Conservation (phyloP, 2,113 vertebrate genomes). For the Siphamia tubifer region DNA sequence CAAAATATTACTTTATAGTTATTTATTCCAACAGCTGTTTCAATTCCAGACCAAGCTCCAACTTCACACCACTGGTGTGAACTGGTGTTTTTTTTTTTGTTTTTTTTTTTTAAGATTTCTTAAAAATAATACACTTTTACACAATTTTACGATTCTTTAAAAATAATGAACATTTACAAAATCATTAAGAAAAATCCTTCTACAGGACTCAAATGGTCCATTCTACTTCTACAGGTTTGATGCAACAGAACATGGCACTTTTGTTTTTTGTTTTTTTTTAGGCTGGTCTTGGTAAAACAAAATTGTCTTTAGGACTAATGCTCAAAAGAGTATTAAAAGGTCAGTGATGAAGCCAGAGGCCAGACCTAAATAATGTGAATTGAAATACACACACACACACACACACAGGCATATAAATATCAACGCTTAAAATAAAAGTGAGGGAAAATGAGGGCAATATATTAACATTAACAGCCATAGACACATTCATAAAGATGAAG, state of each 20-base stretch:
- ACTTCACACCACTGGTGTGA: no score
- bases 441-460: background rate
- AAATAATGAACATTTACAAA: no score
- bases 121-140: no score
- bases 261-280: background rate
- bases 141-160: background rate
- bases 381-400: background rate
- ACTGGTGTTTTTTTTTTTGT: no score
- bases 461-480: background rate
- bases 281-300: background rate
- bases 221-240: no score
- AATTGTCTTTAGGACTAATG: background rate
- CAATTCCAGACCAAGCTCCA: no score
- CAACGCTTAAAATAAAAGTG: background rate
- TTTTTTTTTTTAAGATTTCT: background rate
- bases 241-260: background rate
- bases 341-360: constrained; percentile 3
- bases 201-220: background rate
- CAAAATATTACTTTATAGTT: no score
- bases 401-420: background rate
- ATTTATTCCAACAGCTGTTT: no score
- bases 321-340: constrained; percentile 22
- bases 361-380: background rate
- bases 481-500: background rate
- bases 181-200: background rate